Conservation (phyloP, 2,888 invertebrate species). For the Villa cingulata region DNA sequence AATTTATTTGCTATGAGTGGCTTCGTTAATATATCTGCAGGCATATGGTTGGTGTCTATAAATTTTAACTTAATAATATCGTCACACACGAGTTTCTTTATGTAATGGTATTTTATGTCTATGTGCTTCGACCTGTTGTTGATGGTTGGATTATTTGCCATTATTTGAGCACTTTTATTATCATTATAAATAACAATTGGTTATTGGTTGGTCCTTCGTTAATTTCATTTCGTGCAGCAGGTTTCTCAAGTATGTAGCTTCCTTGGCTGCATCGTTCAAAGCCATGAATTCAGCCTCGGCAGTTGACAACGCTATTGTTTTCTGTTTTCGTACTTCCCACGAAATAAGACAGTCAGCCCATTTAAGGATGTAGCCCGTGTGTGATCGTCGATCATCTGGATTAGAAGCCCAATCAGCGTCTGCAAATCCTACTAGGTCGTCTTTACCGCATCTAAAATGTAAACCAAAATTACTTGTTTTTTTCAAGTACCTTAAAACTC, state of each 20-base stretch:
- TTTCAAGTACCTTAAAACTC: too few species aligned
- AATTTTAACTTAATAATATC: too few species aligned
- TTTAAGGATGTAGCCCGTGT: slow-evolving; percentile 13
- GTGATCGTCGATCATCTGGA: slow-evolving; percentile 11
- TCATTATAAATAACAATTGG: slow-evolving; percentile 12
- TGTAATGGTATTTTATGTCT: too few species aligned
- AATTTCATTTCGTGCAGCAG: slow-evolving; percentile 8
- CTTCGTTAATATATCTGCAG: too few species aligned
- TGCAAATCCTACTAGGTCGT: slow-evolving; percentile 7
- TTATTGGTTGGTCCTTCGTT: background rate
- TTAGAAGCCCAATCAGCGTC: slow-evolving; percentile 16
- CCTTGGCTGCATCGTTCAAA: slow-evolving; percentile 12
- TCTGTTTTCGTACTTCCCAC: slow-evolving; percentile 15
- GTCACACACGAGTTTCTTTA: too few species aligned
- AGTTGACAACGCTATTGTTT: slow-evolving; percentile 12
- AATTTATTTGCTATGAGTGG: too few species aligned
- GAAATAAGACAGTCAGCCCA: slow-evolving; percentile 10
- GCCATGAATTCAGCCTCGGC: slow-evolving; percentile 14
- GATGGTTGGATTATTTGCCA: background rate
- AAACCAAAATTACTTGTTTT: slow-evolving; percentile 6
- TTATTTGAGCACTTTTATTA: slow-evolving; percentile 9
- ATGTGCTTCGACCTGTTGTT: too few species aligned
- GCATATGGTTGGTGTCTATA: too few species aligned
- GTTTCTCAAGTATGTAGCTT: slow-evolving; percentile 9
- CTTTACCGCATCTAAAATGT: slow-evolving; percentile 2